Evolutionary conservation across 2,888 invertebrate species (phyloP).

Genomic region (Trypoxylon attenuatum): DNA sequence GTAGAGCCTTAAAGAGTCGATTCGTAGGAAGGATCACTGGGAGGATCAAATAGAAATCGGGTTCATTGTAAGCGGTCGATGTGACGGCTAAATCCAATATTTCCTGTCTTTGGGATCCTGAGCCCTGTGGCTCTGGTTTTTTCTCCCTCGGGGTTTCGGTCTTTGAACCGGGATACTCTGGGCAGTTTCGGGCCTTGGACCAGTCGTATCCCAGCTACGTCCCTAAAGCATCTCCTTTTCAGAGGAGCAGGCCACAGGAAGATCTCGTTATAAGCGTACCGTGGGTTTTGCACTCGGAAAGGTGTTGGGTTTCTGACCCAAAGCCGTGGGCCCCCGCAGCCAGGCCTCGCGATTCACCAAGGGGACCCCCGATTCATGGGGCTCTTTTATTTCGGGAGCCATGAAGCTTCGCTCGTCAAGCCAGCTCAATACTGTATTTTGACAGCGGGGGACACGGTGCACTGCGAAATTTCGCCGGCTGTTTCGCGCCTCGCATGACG

Average conservation of each 20-base stretch:
- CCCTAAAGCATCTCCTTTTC: slow-evolving; percentile 56
- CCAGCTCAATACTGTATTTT: slow-evolving; percentile 69
- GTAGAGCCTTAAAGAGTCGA: no score
- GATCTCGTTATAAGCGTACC: slow-evolving; percentile 65
- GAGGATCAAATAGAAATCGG: slow-evolving; percentile 50
- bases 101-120: slow-evolving; percentile 54
- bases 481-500: slow-evolving; percentile 45
- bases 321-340: slow-evolving; percentile 45
- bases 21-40: no score
- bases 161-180: slow-evolving; percentile 16
- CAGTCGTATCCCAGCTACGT: no score
- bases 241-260: slow-evolving; percentile 58
- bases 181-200: no score
- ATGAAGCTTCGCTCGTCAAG: slow-evolving; percentile 55
- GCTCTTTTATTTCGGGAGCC: slow-evolving; percentile 43
- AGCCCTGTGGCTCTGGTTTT: slow-evolving; percentile 36
- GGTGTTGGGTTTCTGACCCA: slow-evolving; percentile 71
- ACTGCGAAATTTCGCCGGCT: slow-evolving; percentile 69
- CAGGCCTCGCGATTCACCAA: slow-evolving; percentile 34
- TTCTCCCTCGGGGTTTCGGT: slow-evolving; percentile 42
- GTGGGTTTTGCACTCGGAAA: slow-evolving; percentile 49
- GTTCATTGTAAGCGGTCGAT: slow-evolving; percentile 65
- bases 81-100: slow-evolving; percentile 70
- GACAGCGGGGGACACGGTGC: slow-evolving; percentile 71
- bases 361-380: slow-evolving; percentile 16